A percentile compares a stretch with the other conserved stretches of the same genome.
Conservation (phyloP, 2,797 vertebrate genomes). For the Chiloscyllium punctatum region DNA sequence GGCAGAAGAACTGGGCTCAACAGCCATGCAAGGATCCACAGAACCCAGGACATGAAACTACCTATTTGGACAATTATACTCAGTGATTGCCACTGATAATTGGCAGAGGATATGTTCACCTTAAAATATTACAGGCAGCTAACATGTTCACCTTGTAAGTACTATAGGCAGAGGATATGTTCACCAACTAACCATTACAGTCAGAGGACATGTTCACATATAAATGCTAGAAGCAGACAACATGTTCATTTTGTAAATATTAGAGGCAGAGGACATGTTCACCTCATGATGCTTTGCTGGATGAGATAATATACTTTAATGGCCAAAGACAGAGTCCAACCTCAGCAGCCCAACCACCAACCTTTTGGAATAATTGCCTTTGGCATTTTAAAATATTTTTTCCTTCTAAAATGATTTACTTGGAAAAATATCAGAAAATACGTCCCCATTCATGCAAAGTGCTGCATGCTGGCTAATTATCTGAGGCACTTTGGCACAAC, state of each 20-base stretch:
- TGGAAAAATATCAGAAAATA: slow-evolving; percentile 28
- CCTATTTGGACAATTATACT: too few species aligned
- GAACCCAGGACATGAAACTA: too few species aligned
- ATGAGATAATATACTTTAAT: not conserved
- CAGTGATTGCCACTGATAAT: too few species aligned
- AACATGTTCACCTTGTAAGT: too few species aligned
- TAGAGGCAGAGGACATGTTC: not conserved
- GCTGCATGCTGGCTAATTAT: slow-evolving; percentile 29
- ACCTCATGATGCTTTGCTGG: not conserved
- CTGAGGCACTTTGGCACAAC: slow-evolving; percentile 36
- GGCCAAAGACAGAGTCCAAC: not conserved
- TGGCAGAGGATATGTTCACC: too few species aligned
- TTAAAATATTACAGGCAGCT: too few species aligned
- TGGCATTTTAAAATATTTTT: not conserved
- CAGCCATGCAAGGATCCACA: too few species aligned
- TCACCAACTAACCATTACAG: too few species aligned
- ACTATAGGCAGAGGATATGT: too few species aligned
- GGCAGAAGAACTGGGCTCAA: too few species aligned
- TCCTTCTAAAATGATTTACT: not conserved
- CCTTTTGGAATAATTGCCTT: not conserved
- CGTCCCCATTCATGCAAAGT: slow-evolving; percentile 16
- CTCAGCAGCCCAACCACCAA: not conserved
- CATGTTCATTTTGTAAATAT: not conserved
- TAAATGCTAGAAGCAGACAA: too few species aligned
- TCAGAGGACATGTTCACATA: too few species aligned